These are phyloP conservation scores for Acutogordius australiensis DNA, from an alignment of 2,888 invertebrate species.

Conservation along the genomic window DNA sequence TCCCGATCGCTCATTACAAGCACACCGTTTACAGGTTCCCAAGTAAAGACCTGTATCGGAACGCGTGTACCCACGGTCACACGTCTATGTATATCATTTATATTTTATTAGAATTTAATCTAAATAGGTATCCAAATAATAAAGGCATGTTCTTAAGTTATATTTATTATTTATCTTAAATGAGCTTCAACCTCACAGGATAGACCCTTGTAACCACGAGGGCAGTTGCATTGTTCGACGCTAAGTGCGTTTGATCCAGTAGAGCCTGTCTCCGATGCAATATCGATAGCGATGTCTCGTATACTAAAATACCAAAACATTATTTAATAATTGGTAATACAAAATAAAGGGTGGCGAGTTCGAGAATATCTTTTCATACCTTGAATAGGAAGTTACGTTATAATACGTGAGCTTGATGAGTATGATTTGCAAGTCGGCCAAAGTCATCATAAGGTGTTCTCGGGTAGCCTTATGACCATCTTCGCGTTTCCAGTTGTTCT, in stretches of 20 bases:
- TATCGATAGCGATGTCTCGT: conserved; percentile 55
- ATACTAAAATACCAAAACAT: conserved; percentile 26
- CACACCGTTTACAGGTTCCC: conserved; percentile 45
- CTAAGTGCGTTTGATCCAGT: conserved; percentile 37
- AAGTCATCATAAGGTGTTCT: conserved; percentile 57
- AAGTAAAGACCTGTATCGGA: not conserved
- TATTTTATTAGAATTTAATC: no score
- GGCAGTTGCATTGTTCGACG: conserved; percentile 29
- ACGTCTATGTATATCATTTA: conserved; percentile 30
- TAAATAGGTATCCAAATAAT: no score
- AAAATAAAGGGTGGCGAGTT: no score
- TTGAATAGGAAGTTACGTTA: conserved; percentile 17
- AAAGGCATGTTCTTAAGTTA: no score
- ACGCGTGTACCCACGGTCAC: conserved; percentile 54
- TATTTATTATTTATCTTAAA: not conserved
- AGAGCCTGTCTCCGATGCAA: no score
- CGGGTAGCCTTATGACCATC: conserved; percentile 54
- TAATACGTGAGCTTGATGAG: conserved; percentile 59
- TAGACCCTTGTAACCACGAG: conserved; percentile 28
- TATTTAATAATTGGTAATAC: no score
- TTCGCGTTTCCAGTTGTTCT: conserved; percentile 29
- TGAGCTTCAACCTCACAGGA: conserved; percentile 27
- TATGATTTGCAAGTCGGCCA: conserved; percentile 56
- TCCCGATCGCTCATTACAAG: conserved; percentile 51
- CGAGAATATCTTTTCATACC: no score